Base-by-base conservation (phyloP, 2,797 vertebrate species). In the Decapterus maruadsi region DNA sequence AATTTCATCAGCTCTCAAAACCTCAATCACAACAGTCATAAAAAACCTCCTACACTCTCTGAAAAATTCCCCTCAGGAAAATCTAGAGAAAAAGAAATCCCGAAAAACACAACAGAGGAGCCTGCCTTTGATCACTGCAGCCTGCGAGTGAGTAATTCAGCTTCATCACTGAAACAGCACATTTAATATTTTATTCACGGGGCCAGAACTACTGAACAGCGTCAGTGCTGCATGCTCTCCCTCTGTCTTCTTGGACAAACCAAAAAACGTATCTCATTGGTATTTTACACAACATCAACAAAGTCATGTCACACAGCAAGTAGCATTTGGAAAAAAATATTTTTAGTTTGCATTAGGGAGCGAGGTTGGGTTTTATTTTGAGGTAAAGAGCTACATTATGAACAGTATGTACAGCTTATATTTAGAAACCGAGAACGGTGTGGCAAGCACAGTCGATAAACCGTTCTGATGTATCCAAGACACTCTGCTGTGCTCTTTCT, bases 1-100 rank as follows among this genome's bases (percentile, higher is more conserved):
- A 62, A 89, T 88, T 92, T 90, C 71, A 84, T 86, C 83, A 66
- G 73, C 60, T 86, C 73, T 87, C 70, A 75, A 68, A 87, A 67
- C 70, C 72, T 88, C 78, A 78, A 73, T 88, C 85, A 86, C 50
- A 64, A 69, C 57, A 51, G 65, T 88, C 66, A 54, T 69, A 68
- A 77, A 77, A 60, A 76, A 60, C 46, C 64, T 78, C 81, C 66
- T 34, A 77, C 74, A 19, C 81, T 53, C 38, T 38, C 56, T 22
- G 34, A 4, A 66, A 75, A 82, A 81, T 61, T 42, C 54, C 78
- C 80, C 34, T 17, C 45, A 75, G 83, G 78, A 84, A 84, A 42
- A 84, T 83, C 63, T 62, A 55, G 36, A 72, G 56, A 74, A 80
- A 80, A 70, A 83, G 56, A 88, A 86, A 68, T 34, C 48, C 34